Evolutionary conservation across 2,888 invertebrate species (phyloP).

Genomic region (Patella pellucida): DNA sequence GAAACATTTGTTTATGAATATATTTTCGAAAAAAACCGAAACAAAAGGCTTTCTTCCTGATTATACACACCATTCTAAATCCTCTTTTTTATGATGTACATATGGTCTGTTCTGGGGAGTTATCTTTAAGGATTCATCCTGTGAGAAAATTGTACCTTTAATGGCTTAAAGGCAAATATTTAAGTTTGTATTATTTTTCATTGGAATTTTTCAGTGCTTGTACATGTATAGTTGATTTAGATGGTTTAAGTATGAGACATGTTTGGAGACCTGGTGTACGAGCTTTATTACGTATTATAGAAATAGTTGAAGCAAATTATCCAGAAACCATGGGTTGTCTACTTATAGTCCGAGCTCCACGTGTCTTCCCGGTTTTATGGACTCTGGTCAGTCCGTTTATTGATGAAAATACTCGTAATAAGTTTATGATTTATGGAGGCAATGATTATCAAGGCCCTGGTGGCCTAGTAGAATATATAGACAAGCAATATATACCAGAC

Average conservation of each 20-base stretch:
- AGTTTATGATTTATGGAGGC: constrained; percentile 92
- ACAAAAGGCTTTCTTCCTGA: too few relatives aligned
- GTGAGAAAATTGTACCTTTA: too few relatives aligned
- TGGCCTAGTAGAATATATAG: constrained; percentile 87
- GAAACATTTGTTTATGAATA: too few relatives aligned
- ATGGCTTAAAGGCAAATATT: too few relatives aligned
- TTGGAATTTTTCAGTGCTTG: constrained; percentile 78
- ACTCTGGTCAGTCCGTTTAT: constrained; percentile 95
- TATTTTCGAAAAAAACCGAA: too few relatives aligned
- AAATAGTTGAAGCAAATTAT: constrained; percentile 92
- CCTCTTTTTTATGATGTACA: too few relatives aligned
- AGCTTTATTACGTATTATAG: constrained; percentile 78
- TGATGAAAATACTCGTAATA: constrained; percentile 92
- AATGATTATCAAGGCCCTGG: constrained; percentile 87
- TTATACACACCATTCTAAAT: too few relatives aligned
- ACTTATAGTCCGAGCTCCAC: constrained; percentile 89
- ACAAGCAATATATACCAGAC: constrained; percentile 87
- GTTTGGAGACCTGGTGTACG: constrained; percentile 93
- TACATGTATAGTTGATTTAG: constrained; percentile 91
- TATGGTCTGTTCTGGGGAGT: too few relatives aligned
- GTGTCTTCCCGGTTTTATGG: constrained; percentile 96
- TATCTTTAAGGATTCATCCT: too few relatives aligned
- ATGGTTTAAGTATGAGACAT: constrained; percentile 94
- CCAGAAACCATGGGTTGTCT: constrained; percentile 95
- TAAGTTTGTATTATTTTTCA: too few relatives aligned